Percentiles rank a stretch among this genome's conserved stretches.
Evolutionary conservation across 1,140 invertebrate species (phyloP).

Genomic region (Drosophila paulistorum): DNA sequence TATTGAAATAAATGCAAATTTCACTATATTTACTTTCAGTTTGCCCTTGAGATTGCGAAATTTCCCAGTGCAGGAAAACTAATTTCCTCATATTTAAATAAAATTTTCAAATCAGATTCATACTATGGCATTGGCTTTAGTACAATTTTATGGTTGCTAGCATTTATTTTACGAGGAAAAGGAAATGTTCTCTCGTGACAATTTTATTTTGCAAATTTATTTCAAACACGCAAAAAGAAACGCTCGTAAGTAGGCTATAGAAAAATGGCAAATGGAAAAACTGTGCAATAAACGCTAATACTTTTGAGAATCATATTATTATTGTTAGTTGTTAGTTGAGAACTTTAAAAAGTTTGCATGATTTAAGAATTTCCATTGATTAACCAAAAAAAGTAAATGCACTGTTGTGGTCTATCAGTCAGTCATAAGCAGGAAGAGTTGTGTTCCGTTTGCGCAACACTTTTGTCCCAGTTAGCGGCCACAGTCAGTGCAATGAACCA

Average conservation of each 20-base stretch:
- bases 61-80: neutral
- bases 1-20: neutral
- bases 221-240: neutral
- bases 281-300: slow-evolving; percentile 12
- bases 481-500: slow-evolving; percentile 70
- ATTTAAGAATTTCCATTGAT: neutral
- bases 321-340: neutral
- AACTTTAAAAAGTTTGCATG: neutral
- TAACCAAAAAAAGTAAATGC: slow-evolving; percentile 5
- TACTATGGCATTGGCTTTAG: neutral
- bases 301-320: slow-evolving; percentile 7
- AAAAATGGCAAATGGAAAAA: slow-evolving; percentile 16
- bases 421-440: slow-evolving; percentile 16
- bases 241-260: slow-evolving; percentile 34
- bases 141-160: neutral
- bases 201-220: neutral
- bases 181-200: slow-evolving; percentile 49
- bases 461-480: slow-evolving; percentile 66
- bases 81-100: slow-evolving; percentile 1
- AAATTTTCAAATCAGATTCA: neutral
- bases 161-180: slow-evolving; percentile 25
- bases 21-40: too few species aligned
- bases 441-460: slow-evolving; percentile 29
- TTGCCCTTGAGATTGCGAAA: too few species aligned
- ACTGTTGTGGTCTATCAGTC: slow-evolving; percentile 16